phyloP scores from a whole-genome alignment of 2,797 vertebrate genomes.

The Pygocentrus nattereri region DNA sequence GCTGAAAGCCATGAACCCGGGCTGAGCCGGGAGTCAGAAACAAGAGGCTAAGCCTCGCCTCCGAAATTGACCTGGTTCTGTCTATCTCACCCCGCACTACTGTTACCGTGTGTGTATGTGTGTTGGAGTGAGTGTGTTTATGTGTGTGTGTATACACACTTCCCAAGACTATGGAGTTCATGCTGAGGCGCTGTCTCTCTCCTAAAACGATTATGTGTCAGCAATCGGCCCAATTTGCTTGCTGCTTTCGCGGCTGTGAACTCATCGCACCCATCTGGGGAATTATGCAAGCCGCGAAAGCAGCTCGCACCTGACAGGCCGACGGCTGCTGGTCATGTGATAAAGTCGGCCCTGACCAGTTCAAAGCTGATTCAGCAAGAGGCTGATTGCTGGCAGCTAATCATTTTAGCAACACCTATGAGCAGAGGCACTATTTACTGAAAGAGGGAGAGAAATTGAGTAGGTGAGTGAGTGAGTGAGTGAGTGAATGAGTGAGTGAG shows the following conservation, averaged over 20 bases:
- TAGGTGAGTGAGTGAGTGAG: neutral
- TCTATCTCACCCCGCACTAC: slow-evolving; percentile 70
- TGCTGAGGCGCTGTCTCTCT: slow-evolving; percentile 64
- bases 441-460: slow-evolving; percentile 46
- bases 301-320: slow-evolving; percentile 78
- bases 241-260: slow-evolving; percentile 78
- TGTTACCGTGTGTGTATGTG: slow-evolving; percentile 45
- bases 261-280: slow-evolving; percentile 82
- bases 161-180: slow-evolving; percentile 59
- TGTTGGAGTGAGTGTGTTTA: slow-evolving; percentile 52
- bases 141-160: slow-evolving; percentile 47
- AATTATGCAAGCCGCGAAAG: slow-evolving; percentile 81
- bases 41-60: slow-evolving; percentile 69
- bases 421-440: slow-evolving; percentile 61
- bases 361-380: slow-evolving; percentile 79
- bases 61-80: slow-evolving; percentile 78
- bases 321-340: slow-evolving; percentile 78
- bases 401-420: slow-evolving; percentile 80
- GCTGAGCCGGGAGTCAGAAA: slow-evolving; percentile 73
- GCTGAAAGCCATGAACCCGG: slow-evolving; percentile 76
- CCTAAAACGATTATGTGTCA: slow-evolving; percentile 84
- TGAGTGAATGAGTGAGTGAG: slow-evolving; percentile 35
- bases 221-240: slow-evolving; percentile 78
- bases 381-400: slow-evolving; percentile 80
- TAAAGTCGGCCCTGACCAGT: slow-evolving; percentile 78